Conservation (phyloP, 2,888 invertebrate species). For the Trissoscelio sp. region DNA sequence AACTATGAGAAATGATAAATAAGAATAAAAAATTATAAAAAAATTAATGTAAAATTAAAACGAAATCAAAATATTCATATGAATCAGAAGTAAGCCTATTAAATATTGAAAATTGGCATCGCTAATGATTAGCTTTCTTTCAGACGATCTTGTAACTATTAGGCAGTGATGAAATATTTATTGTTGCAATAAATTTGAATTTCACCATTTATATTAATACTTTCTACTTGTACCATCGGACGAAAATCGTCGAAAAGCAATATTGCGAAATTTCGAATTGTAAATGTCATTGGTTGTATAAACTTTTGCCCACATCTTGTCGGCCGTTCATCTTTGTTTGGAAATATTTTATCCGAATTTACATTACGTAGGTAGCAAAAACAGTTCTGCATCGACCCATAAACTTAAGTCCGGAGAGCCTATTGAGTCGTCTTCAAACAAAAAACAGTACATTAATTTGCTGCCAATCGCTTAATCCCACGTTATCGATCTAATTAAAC, state of each 20-base stretch:
- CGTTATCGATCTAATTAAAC: conserved; percentile 21
- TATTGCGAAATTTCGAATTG: conserved; percentile 8
- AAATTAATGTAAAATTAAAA: too few species aligned
- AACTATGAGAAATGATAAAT: too few species aligned
- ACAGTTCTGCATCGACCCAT: neutral
- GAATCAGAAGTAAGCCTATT: too few species aligned
- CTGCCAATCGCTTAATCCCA: conserved; percentile 24
- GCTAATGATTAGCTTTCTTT: conserved; percentile 9
- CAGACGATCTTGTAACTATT: neutral
- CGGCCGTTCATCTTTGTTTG: conserved; percentile 21
- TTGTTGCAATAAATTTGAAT: conserved; percentile 20
- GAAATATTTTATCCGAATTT: conserved; percentile 14
- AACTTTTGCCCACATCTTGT: conserved; percentile 26
- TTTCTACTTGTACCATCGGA: conserved; percentile 15
- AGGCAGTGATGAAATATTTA: conserved; percentile 16
- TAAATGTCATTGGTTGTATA: conserved; percentile 7
- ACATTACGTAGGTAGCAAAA: conserved; percentile 8
- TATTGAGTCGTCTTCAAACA: too few species aligned
- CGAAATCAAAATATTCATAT: too few species aligned
- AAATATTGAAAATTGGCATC: too few species aligned
- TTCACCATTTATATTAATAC: conserved; percentile 32
- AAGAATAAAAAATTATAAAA: too few species aligned
- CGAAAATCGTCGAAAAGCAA: conserved; percentile 29
- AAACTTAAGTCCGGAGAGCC: neutral
- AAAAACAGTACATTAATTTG: too few species aligned